Evolutionary conservation across 1,140 invertebrate species (phyloP), one percentile per base, ranked within the genome.

Genomic region (Xylocopa sonorina): DNA sequence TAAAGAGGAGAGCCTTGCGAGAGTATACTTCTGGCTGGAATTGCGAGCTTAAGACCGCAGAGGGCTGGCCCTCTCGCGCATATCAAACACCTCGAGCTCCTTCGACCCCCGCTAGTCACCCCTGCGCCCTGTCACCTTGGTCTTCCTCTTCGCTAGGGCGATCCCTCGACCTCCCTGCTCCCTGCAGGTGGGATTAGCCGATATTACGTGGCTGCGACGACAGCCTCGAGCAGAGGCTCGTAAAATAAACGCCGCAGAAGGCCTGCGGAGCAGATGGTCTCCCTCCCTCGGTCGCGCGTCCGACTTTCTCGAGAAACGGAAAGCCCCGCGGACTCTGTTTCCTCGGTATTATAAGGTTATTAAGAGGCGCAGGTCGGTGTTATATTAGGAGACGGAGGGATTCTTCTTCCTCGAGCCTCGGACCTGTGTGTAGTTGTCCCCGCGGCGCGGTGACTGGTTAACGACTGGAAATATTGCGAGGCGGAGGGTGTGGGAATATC

Each of bases 131-230:
- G 41, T 66, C 51, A 53, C 76, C 66, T 68, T 64, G 50, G 34
- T 14, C 41, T 29, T 34, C 53, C 9, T 57, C 18, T 29, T 41
- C 50, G 16, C n/a, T 29, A 27, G 34, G 29, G 57, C 50, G 53
- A 53, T 43, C 7, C 7, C 68, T 64, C 58, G 63, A 75, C 53
- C 58, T 63, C 75, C 73, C 63, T 66, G 67, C 78, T 73, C 51
- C 66, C 48, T 10, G 24, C 73, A 66, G 67, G 24, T 57, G 75
- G 85, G 83, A 88, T 88, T 87, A 88, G 83, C 87, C 87, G 79
- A 87, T 88, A 88, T 88, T 88, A 88, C 85, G 85, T 76, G 74
- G 76, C 77, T 84, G 86, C 84, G 83, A 86, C 85, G 85, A 64
- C 43, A 55, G 63, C 77, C 72, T 82, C 77, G 75, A 88, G 87